Conservation (phyloP, 2,797 vertebrate species). For the Mus minutoides region DNA sequence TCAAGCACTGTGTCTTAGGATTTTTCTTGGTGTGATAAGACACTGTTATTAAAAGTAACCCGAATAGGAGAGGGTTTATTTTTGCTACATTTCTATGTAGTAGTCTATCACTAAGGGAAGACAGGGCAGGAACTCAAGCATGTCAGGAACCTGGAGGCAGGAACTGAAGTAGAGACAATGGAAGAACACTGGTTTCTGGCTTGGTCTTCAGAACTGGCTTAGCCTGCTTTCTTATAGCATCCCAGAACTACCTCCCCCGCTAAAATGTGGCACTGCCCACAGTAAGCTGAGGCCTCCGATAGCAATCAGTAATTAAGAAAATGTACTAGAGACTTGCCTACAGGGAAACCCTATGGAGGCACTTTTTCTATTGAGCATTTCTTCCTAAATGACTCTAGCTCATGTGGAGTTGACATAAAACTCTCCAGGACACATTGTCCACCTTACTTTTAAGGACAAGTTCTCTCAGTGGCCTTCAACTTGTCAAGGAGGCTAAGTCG, state of each 20-base stretch:
- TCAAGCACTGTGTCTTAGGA: not conserved
- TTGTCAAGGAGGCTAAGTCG: not conserved
- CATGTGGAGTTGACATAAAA: not conserved
- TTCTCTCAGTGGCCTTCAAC: not conserved
- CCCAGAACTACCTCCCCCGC: not conserved
- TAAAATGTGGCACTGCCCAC: not conserved
- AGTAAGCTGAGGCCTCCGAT: not conserved
- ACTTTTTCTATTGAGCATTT: not conserved
- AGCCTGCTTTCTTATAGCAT: not conserved
- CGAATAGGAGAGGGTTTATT: not conserved
- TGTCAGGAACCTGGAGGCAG: not conserved
- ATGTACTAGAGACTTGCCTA: not conserved
- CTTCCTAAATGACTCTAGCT: not conserved
- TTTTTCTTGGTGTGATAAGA: not conserved
- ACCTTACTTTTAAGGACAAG: not conserved
- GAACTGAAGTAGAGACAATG: not conserved
- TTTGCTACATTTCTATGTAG: not conserved
- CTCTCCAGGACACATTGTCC: not conserved
- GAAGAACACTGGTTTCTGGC: not conserved
- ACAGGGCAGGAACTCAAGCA: not conserved
- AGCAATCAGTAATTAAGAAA: not conserved
- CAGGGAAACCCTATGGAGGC: not conserved
- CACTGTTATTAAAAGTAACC: not conserved
- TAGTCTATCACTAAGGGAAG: not conserved
- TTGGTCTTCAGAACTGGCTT: not conserved